Conservation (phyloP, 2,113 vertebrate species). For the Willisornis vidua region DNA sequence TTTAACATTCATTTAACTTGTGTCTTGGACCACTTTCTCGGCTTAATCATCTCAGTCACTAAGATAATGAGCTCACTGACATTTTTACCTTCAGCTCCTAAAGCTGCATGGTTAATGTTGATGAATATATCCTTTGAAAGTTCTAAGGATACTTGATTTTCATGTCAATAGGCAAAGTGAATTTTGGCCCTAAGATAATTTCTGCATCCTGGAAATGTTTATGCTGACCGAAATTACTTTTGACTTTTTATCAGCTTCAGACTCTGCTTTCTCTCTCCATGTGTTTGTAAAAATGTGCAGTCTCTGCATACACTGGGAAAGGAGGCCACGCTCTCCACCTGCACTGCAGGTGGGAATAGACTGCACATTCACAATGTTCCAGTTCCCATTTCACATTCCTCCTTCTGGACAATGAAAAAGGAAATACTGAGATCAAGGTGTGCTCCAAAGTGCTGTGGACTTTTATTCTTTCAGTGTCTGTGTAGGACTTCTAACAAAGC, state of each 20-base stretch:
- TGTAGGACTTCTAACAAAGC: not conserved
- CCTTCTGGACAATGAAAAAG: not conserved
- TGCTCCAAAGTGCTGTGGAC: not conserved
- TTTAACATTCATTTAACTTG: not conserved
- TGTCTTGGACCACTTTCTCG: not conserved
- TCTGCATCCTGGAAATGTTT: not conserved
- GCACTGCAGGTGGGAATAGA: not conserved
- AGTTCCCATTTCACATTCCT: not conserved
- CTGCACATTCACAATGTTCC: not conserved
- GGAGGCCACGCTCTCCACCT: not conserved
- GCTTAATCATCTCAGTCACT: not conserved
- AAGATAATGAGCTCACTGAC: not conserved
- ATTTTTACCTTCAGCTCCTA: not conserved
- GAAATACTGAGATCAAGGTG: fast-evolving
- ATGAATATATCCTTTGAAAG: not conserved
- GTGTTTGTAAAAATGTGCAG: not conserved
- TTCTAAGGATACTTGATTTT: not conserved
- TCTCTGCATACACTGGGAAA: not conserved
- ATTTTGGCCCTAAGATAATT: not conserved
- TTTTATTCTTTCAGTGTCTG: not conserved
- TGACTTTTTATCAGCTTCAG: not conserved
- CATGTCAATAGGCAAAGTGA: not conserved
- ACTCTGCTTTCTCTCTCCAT: not conserved
- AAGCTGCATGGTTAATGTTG: not conserved
- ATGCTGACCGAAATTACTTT: not conserved